These are phyloP conservation scores for Dynastes maya DNA, from an alignment of 2,888 invertebrate species.

Conservation along the genomic window DNA sequence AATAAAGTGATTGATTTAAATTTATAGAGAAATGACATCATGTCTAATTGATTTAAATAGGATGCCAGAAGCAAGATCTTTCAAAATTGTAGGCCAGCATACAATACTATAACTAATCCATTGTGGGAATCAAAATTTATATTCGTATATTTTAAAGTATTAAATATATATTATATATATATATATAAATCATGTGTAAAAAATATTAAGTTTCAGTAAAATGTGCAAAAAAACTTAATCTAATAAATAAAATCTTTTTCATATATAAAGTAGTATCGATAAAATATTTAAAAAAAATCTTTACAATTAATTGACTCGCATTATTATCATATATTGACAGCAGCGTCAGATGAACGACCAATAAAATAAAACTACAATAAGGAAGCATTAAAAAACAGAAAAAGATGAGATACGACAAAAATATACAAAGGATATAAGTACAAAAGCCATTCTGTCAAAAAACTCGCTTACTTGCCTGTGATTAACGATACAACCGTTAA, in stretches of 20 bases:
- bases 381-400: constrained; percentile 37
- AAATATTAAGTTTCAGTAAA: constrained; percentile 46
- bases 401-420: constrained; percentile 42
- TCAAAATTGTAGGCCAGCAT: too few relatives aligned
- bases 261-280: constrained; percentile 40
- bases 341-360: constrained; percentile 15
- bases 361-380: constrained; percentile 31
- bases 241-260: constrained; percentile 50
- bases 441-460: constrained; percentile 31
- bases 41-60: too few relatives aligned
- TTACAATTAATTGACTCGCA: constrained; percentile 49
- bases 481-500: constrained; percentile 40
- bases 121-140: constrained; percentile 42
- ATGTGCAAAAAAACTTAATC: constrained; percentile 41
- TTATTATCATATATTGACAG: constrained; percentile 44
- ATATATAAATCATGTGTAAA: constrained; percentile 42
- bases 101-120: constrained; percentile 27
- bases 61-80: too few relatives aligned
- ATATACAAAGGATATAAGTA: constrained; percentile 47
- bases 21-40: too few relatives aligned
- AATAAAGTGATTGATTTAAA: too few relatives aligned
- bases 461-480: constrained; percentile 21
- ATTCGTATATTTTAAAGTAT: constrained; percentile 35
- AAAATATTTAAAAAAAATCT: constrained; percentile 40
- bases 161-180: constrained; percentile 40